Evolutionary conservation across 2,113 vertebrate genomes (phyloP).

Genomic region (Ctenodactylus gundi): DNA sequence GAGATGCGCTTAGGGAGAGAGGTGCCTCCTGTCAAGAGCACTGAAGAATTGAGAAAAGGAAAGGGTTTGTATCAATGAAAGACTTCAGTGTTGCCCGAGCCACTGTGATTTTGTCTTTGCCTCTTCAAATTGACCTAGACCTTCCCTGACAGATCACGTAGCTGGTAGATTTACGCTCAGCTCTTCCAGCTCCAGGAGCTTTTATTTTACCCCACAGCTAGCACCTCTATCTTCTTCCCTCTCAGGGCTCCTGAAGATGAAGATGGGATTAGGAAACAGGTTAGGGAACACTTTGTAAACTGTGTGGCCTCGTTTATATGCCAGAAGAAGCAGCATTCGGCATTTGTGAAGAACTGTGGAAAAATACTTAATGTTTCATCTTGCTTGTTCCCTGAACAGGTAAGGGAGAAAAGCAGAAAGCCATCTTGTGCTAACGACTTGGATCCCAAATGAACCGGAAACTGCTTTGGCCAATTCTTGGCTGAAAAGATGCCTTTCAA

Average conservation of each 20-base stretch:
- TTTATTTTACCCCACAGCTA: background rate
- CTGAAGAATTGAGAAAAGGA: background rate
- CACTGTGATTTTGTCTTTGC: background rate
- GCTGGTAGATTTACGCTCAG: background rate
- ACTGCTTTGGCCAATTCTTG: slow-evolving; percentile 58
- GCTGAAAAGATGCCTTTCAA: slow-evolving; percentile 67
- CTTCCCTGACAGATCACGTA: background rate
- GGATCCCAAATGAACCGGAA: slow-evolving; percentile 68
- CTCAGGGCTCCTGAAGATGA: background rate
- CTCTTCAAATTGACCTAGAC: background rate
- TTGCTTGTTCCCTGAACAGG: slow-evolving; percentile 62
- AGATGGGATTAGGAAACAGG: background rate
- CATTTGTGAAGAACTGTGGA: slow-evolving; percentile 61
- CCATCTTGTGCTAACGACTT: slow-evolving; percentile 55
- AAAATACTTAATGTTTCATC: slow-evolving; percentile 75
- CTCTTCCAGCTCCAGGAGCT: background rate
- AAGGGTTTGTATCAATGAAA: background rate
- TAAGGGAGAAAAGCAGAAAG: slow-evolving; percentile 48
- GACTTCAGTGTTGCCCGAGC: background rate
- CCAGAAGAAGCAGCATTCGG: slow-evolving; percentile 42
- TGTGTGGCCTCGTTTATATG: background rate
- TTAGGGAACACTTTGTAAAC: slow-evolving; percentile 33
- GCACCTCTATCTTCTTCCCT: background rate
- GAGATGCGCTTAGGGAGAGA: background rate
- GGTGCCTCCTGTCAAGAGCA: background rate